A percentile compares a stretch with the other conserved stretches of the same genome.
phyloP scores from a whole-genome alignment of 2,113 vertebrate species.

The Collichthys lucidus region DNA sequence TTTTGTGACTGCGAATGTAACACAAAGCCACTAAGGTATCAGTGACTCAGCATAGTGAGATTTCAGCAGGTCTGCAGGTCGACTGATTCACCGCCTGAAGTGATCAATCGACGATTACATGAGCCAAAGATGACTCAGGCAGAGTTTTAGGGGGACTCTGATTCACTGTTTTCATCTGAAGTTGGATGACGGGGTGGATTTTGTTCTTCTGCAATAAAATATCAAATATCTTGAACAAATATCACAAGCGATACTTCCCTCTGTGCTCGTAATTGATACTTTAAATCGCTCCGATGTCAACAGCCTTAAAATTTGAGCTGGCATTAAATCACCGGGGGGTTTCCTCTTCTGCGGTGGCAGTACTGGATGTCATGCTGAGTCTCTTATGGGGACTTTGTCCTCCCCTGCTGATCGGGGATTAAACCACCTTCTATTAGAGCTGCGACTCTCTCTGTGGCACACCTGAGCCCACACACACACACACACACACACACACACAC shows the following conservation, averaged over 20 bases:
- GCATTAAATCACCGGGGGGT: constrained; percentile 17
- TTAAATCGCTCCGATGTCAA: constrained; percentile 36
- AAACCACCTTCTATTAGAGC: constrained; percentile 50
- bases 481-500: constrained; percentile 24
- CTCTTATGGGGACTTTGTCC: constrained; percentile 9
- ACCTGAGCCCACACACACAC: constrained; percentile 52
- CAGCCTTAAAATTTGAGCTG: constrained; percentile 37
- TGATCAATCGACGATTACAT: constrained; percentile 6
- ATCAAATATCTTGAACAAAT: not conserved
- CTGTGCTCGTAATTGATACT: not conserved
- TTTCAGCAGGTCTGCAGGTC: constrained; percentile 35
- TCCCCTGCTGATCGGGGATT: constrained; percentile 58
- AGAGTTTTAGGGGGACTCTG: not conserved
- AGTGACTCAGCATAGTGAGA: constrained; percentile 54
- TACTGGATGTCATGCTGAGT: constrained; percentile 49
- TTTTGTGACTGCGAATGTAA: not conserved
- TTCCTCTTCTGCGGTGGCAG: constrained; percentile 1
- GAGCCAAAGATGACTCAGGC: constrained; percentile 36
- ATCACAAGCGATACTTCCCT: not conserved
- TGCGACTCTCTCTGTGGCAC: constrained; percentile 4
- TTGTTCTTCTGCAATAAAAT: not conserved
- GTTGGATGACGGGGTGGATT: not conserved
- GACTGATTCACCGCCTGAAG: constrained; percentile 46
- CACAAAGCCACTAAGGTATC: not conserved
- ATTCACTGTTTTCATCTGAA: constrained; percentile 23